phyloP scores from a whole-genome alignment of 2,113 vertebrate genomes.

The Willisornis vidua region DNA sequence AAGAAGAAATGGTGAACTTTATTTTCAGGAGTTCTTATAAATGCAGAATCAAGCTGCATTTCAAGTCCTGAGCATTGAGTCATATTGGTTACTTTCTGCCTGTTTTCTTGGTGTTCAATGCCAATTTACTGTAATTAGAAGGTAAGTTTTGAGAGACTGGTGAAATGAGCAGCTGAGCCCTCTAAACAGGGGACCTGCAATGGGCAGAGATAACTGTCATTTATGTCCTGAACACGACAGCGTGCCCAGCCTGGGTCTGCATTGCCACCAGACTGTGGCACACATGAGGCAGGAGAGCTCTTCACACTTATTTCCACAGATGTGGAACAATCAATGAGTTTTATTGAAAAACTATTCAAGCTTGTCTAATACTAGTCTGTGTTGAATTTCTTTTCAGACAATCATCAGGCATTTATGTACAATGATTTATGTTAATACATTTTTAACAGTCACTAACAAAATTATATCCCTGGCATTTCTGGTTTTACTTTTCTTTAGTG shows the following conservation, averaged over 20 bases:
- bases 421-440: background rate
- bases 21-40: background rate
- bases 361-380: background rate
- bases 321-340: background rate
- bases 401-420: background rate
- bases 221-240: fast-evolving
- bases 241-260: background rate
- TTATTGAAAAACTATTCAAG: background rate
- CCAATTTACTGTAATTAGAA: background rate
- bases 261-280: background rate
- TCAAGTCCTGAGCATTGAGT: background rate
- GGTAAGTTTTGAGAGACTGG: background rate
- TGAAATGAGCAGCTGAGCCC: background rate
- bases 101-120: background rate
- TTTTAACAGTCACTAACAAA: background rate
- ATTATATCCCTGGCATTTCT: background rate
- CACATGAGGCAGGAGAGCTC: background rate
- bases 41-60: background rate
- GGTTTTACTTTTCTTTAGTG: background rate
- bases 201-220: background rate
- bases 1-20: background rate
- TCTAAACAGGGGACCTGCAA: background rate
- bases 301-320: background rate
- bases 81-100: background rate
- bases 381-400: background rate